Evolutionary conservation across 2,888 invertebrate genomes (phyloP).

Genomic region (Eledone cirrhosa): DNA sequence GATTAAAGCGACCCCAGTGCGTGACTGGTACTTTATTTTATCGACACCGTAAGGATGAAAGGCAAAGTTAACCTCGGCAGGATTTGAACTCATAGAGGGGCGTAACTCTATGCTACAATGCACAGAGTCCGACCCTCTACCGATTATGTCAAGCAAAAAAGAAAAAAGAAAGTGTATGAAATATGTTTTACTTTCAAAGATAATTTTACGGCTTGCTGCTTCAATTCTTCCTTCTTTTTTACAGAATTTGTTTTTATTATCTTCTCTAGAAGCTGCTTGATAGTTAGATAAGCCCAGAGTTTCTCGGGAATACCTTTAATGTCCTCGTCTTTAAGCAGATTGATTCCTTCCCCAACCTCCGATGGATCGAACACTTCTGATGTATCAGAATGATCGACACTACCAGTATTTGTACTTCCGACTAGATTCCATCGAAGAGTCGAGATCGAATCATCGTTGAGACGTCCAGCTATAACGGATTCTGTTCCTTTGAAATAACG

Average conservation of each 20-base stretch:
- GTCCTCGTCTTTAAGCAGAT: slow-evolving; percentile 11
- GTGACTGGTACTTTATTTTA: no score
- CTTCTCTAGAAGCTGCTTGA: slow-evolving; percentile 48
- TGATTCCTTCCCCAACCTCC: background rate
- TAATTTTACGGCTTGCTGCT: slow-evolving; percentile 42
- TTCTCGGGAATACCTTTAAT: slow-evolving; percentile 40
- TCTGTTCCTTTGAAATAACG: slow-evolving; percentile 31
- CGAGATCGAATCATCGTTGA: background rate
- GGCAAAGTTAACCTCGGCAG: no score
- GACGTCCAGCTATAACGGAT: slow-evolving; percentile 26
- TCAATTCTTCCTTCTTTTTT: slow-evolving; percentile 36
- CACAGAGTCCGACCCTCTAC: no score
- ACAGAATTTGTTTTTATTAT: slow-evolving; percentile 34
- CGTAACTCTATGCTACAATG: no score
- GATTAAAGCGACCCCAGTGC: no score
- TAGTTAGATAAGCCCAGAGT: slow-evolving; percentile 56
- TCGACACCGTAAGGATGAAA: no score
- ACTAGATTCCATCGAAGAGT: background rate
- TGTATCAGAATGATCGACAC: background rate
- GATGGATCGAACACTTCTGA: background rate
- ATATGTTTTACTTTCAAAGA: slow-evolving; percentile 46
- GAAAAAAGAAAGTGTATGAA: no score
- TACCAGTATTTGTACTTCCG: slow-evolving; percentile 4
- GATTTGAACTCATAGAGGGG: no score
- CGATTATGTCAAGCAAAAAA: background rate